phyloP scores from a whole-genome alignment of 1,140 invertebrate genomes.

The Zaprionus inermis region DNA sequence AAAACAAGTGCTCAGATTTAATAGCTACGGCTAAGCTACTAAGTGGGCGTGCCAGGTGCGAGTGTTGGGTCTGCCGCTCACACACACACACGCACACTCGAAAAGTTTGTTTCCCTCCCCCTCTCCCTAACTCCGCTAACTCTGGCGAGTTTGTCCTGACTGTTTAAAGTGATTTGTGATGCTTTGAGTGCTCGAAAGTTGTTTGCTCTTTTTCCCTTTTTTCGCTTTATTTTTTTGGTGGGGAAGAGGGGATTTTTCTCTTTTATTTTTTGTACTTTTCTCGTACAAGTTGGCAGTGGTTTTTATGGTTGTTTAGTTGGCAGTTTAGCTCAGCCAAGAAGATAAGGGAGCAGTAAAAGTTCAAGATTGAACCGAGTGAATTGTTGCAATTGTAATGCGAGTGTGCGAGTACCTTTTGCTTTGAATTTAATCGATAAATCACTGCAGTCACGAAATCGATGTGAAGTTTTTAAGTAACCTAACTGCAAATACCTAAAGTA shows the following conservation, averaged over 20 bases:
- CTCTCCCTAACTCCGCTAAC: no score
- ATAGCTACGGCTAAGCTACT: slow-evolving; percentile 66
- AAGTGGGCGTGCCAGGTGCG: slow-evolving; percentile 43
- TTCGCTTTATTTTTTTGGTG: slow-evolving; percentile 11
- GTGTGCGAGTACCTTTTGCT: slow-evolving; percentile 4
- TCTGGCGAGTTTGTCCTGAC: slow-evolving; percentile 66
- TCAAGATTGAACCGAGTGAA: slow-evolving; percentile 50
- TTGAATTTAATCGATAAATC: slow-evolving; percentile 32
- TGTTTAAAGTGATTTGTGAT: slow-evolving; percentile 81
- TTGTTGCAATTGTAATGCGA: slow-evolving; percentile 51
- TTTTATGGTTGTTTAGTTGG: slow-evolving; percentile 66
- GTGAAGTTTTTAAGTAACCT: background rate
- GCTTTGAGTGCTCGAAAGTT: slow-evolving; percentile 72
- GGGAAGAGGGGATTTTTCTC: background rate
- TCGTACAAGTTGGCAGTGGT: slow-evolving; percentile 59
- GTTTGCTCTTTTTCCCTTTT: slow-evolving; percentile 42
- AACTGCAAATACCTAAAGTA: background rate
- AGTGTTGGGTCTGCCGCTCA: slow-evolving; percentile 11
- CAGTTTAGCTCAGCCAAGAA: slow-evolving; percentile 49
- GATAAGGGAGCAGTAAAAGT: slow-evolving; percentile 46
- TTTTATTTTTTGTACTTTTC: slow-evolving; percentile 29
- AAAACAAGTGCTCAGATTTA: slow-evolving; percentile 71
- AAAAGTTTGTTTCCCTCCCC: slow-evolving; percentile 19
- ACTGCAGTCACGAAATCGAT: slow-evolving; percentile 10
- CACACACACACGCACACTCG: background rate